Base-by-base conservation (phyloP, 2,113 vertebrate genomes). In the Sorex fumeus region DNA sequence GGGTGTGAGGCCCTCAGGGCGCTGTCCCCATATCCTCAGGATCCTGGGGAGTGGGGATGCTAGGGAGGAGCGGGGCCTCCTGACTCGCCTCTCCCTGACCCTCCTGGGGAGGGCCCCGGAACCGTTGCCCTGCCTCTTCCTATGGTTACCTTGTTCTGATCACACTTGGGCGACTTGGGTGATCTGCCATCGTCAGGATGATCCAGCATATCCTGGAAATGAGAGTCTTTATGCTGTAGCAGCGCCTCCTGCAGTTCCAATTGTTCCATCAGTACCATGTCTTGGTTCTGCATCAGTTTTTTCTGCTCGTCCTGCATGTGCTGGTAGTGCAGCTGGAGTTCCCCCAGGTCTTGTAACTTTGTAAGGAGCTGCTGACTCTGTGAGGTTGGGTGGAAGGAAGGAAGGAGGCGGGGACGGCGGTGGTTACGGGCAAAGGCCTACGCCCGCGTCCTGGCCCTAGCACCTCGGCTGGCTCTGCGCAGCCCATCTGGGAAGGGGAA, bases 281-380 rank as follows among this genome's bases (percentile, higher is more conserved):
- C 91, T 50, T 97, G 96, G n/a, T 71, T 91, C 32, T 93, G 47
- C 1, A 96, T 18, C 82, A 96, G 93, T 18, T 87, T 95, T 34
- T 86, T 95, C 69, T 97, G 96, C 25, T 96, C 92, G 1, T 92
- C 89, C 84, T 97, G 96, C 93, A 94, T 87, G 87, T 32, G 62
- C 79, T 96, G 95, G 91, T 95, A 96, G 47, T 91, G 74, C 50
- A 94, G 28, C 87, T 97, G 96, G 0, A 96, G 66, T 25, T 97
- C 96, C 43, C 93, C 93, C 11, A 97, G 91, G 36, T 97, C 91
- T 28, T 96, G 89, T 43, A 97, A 64, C 91, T 97, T 97, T 62
- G 69, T 6, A 16, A 96, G 89, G 3, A 97, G 91, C 50, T 97
- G 94, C 87, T 95, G 94, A 96, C 96, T 96, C 96, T 97, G 94